These are phyloP conservation scores for Drosophila suzukii DNA, from an alignment of 1,140 invertebrate species.

Conservation along the genomic window DNA sequence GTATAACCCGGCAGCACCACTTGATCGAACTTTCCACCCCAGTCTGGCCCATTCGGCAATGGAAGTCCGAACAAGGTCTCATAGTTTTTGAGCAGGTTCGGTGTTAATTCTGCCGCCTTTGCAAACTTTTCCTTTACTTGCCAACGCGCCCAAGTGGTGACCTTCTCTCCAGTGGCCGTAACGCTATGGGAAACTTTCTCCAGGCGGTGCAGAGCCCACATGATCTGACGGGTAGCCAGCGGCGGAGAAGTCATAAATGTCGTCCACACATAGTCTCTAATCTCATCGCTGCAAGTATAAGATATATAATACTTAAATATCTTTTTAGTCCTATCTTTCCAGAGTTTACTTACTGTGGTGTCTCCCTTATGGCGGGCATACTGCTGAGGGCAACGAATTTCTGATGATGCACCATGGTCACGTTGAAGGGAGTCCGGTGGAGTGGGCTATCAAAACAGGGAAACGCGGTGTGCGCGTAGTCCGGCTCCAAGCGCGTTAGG, in stretches of 20 bases:
- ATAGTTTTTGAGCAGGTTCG: neutral
- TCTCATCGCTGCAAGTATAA: neutral
- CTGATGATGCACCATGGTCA: conserved; percentile 88
- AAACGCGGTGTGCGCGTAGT: conserved; percentile 93
- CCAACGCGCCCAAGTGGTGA: conserved; percentile 11
- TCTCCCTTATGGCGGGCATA: conserved; percentile 86
- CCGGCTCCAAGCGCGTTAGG: conserved; percentile 93
- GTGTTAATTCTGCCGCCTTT: neutral
- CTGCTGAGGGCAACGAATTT: conserved; percentile 90
- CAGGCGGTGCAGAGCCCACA: conserved; percentile 18
- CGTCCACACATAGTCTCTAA: conserved; percentile 7
- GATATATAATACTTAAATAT: neutral
- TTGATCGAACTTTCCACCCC: conserved; percentile 7
- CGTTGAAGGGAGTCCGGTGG: conserved; percentile 92
- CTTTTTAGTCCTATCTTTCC: neutral
- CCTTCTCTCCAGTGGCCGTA: neutral
- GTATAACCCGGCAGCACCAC: conserved; percentile 12
- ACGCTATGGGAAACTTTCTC: neutral
- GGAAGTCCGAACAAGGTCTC: neutral
- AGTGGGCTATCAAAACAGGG: conserved; percentile 97
- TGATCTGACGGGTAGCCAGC: conserved; percentile 15
- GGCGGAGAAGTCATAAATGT: conserved; percentile 17
- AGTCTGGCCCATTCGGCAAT: neutral
- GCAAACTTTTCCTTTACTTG: neutral
- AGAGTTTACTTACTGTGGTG: conserved; percentile 6